Base-by-base conservation (phyloP, 53 echinoderm and acorn worm species). In the Temnopleurus reevesii region DNA sequence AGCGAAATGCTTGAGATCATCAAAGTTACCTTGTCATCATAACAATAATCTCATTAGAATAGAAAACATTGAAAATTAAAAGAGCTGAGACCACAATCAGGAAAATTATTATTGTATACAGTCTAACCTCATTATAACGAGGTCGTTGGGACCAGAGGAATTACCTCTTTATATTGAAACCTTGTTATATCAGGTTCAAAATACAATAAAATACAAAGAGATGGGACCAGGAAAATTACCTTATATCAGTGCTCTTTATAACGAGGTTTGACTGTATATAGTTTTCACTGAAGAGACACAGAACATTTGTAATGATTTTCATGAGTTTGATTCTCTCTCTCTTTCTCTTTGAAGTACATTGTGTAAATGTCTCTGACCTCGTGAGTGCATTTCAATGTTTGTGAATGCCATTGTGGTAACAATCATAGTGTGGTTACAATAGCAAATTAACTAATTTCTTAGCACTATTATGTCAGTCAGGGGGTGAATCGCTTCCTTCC, bases 401-500 rank as follows among this genome's bases (percentile, higher is more conserved):
- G 38, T 35, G n/a, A 66, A 61, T 38, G 66, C 19, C 35, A 66
- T n/a, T 66, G 66, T 41, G 38, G 36, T n/a, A n/a, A n/a, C n/a
- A n/a, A n/a, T n/a, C n/a, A n/a, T n/a, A 5, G 35, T 66, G 66
- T 26, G 66, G 66, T 66, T 49, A n/a, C n/a, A n/a, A n/a, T 66
- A 38, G 61, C 15, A 61, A 61, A 38, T 6, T 38, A 38, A 66
- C n/a, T n/a, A 66, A 31, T 66, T 41, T 36, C 5, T 7, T 10
- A 55, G 41, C 36, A 38, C 12, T 28, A 28, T 17, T 26, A 77
- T 77, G 45, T 46, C 46, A 46, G 46, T 77, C 79, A 77, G 79
- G 45, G 21, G 21, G n/a, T 82, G 82, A 82, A 54, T 33, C 29
- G 13, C 55, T 82, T 82, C 82, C 82, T 82, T 82, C 82, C 82